Percentiles rank a stretch among this genome's conserved stretches.
Evolutionary conservation across 2,113 vertebrate genomes (phyloP).

Genomic region (Neolamprologus cancellatus): DNA sequence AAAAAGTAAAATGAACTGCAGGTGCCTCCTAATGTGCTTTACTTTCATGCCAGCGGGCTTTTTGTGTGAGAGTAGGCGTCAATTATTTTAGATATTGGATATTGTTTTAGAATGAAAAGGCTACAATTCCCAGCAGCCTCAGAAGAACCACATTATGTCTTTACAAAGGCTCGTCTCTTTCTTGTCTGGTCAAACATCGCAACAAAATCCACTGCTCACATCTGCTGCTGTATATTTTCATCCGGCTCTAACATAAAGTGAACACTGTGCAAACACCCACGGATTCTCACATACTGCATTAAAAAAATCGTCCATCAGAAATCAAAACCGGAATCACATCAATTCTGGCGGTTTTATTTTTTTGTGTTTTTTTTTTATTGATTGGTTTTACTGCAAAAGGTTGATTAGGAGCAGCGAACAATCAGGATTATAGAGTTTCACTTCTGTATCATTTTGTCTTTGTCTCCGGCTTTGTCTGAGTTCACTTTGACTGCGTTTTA

Average conservation of each 20-base stretch:
- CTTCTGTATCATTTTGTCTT: neutral
- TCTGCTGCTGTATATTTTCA: neutral
- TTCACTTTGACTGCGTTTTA: neutral
- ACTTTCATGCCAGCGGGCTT: constrained; percentile 20
- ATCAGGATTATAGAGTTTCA: neutral
- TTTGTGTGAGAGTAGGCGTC: constrained; percentile 24
- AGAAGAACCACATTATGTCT: constrained; percentile 23
- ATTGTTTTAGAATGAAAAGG: constrained; percentile 41
- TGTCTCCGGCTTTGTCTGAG: neutral
- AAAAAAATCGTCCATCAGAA: neutral
- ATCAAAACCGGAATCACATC: neutral
- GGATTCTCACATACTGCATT: neutral
- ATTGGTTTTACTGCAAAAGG: neutral
- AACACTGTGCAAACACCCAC: neutral
- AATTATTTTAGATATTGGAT: constrained; percentile 48
- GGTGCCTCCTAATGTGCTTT: constrained; percentile 18
- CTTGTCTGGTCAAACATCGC: constrained; percentile 22
- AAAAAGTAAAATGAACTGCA: constrained; percentile 2
- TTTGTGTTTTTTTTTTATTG: neutral
- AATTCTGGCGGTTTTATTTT: neutral
- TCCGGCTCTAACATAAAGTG: neutral
- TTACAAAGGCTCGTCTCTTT: constrained; percentile 19
- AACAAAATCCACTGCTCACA: neutral
- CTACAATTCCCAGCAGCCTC: constrained; percentile 12
- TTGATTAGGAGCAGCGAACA: neutral